Evolutionary conservation across 2,113 vertebrate genomes (phyloP).

Genomic region (Cepphus grylle): DNA sequence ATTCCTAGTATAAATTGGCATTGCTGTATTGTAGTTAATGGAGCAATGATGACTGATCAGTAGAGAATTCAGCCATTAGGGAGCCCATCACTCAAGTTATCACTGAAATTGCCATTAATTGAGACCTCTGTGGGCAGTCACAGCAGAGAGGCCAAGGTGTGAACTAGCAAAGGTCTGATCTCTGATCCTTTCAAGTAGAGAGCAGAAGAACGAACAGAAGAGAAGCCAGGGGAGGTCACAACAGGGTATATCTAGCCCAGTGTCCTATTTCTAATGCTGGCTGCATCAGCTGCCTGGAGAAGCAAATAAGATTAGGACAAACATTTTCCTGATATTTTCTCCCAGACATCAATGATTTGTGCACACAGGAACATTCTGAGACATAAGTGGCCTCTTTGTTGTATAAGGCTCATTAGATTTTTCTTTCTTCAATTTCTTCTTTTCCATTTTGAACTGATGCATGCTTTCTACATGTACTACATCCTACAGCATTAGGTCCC

Average conservation of each 20-base stretch:
- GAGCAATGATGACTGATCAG: not conserved
- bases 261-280: not conserved
- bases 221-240: not conserved
- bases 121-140: not conserved
- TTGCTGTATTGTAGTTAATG: not conserved
- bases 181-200: not conserved
- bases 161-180: not conserved
- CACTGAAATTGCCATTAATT: not conserved
- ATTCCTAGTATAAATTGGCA: not conserved
- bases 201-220: not conserved
- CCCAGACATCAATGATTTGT: rapidly evolving
- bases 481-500: not conserved
- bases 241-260: not conserved
- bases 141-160: not conserved
- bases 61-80: not conserved
- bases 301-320: not conserved
- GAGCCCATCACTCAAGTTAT: not conserved
- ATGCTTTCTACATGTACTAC: rapidly evolving
- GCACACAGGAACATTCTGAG: not conserved
- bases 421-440: not conserved
- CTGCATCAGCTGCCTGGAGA: not conserved
- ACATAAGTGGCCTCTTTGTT: not conserved
- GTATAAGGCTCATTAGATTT: not conserved
- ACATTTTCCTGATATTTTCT: not conserved
- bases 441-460: not conserved